Evolutionary conservation across 2,888 invertebrate genomes (phyloP), one percentile per base, ranked within the genome.

Genomic region (Eupithecia centaureata): DNA sequence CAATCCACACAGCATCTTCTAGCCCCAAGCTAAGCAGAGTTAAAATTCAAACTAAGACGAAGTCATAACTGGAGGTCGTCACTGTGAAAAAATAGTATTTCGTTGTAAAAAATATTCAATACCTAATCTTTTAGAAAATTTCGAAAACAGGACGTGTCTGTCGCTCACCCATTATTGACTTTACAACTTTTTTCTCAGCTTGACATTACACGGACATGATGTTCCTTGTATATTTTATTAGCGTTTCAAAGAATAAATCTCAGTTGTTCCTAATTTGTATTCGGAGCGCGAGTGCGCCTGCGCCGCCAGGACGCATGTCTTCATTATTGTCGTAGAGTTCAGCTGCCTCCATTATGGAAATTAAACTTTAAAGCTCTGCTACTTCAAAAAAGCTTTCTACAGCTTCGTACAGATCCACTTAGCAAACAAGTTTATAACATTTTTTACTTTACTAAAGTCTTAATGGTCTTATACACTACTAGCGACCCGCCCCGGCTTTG

Each of bases 291-390:
- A 68, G 18, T 18, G 52, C 42, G 61, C 59, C n/a, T 63, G 59
- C 67, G 59, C 63, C 58, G 71, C 57, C 72, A 69, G 68, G 68
- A 68, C 70, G 63, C 65, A 51, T 69, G 63, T 65, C 69, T 65
- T 60, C 60, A 60, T 61, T 59, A 56, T 51, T 59, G 63, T 42
- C 61, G 47, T 42, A 47, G 30, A 66, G 61, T 68, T 72, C 69
- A 71, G 72, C 71, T 65, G 61, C 69, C 73, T 68, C 73, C 79
- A 79, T 76, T 76, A 57, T 57, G 57, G 57, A 33, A 33, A 57
- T 33, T 18, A n/a, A 22, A 22, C 0, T 57, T 33, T 57, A 18
- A 57, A 12, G 57, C 32, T 32, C 18, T 57, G 30, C 22, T 22
- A 13, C 32, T 57, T 12, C 27, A 7, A 52, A 27, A 57, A 57